Evolutionary conservation across 2,113 vertebrate genomes (phyloP).

Genomic region (Pantherophis guttatus): DNA sequence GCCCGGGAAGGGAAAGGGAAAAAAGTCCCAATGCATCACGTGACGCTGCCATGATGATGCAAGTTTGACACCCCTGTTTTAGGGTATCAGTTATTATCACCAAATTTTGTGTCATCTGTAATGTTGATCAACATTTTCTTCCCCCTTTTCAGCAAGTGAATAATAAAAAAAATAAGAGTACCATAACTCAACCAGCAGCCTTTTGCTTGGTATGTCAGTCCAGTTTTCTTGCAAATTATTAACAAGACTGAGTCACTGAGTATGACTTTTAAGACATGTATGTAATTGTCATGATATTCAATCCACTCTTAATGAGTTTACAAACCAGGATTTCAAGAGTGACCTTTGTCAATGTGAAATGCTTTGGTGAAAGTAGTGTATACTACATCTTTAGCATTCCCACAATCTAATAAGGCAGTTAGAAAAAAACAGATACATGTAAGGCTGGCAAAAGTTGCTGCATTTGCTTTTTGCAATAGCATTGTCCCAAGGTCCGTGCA

Average conservation of each 20-base stretch:
- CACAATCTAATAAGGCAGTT: background rate
- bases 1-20: too few relatives aligned
- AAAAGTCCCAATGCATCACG: too few relatives aligned
- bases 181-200: background rate
- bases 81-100: background rate
- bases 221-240: background rate
- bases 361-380: background rate
- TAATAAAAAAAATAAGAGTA: background rate
- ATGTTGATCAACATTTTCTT: background rate
- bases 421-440: background rate
- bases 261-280: background rate
- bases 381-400: background rate
- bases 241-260: background rate
- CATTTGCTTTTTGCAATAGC: background rate
- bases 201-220: background rate
- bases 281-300: background rate
- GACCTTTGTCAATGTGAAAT: background rate
- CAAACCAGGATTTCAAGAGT: background rate
- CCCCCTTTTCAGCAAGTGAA: background rate
- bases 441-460: background rate
- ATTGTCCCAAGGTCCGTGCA: background rate
- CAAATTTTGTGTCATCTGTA: background rate
- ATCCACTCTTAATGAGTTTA: background rate
- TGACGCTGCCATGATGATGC: rapidly evolving
- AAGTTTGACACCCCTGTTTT: background rate